Evolutionary conservation across 2,888 invertebrate genomes (phyloP).

Genomic region (Drosophila basisetae): DNA sequence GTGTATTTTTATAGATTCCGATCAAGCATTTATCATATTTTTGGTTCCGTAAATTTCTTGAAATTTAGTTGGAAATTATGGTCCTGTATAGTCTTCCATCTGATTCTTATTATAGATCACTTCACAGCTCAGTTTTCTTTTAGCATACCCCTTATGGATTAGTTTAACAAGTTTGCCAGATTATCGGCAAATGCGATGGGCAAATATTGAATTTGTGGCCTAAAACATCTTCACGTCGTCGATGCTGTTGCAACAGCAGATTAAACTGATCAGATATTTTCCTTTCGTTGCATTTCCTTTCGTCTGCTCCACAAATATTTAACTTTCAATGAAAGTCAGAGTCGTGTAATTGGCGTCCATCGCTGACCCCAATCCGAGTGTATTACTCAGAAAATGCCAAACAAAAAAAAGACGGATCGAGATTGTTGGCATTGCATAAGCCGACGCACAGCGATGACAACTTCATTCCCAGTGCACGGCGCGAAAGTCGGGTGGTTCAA

Average conservation of each 20-base stretch:
- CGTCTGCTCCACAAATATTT: constrained; percentile 75
- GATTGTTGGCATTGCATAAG: constrained; percentile 74
- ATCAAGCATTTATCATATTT: neutral
- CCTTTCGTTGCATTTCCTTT: constrained; percentile 77
- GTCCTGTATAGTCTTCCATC: neutral
- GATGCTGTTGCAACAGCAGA: neutral
- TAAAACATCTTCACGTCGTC: constrained; percentile 18
- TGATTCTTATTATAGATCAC: neutral
- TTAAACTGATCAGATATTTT: constrained; percentile 47
- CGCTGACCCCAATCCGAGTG: constrained; percentile 67
- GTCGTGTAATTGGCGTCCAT: constrained; percentile 56
- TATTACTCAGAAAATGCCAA: constrained; percentile 56
- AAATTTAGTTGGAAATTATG: neutral
- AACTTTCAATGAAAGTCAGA: constrained; percentile 77
- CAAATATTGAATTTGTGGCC: constrained; percentile 64
- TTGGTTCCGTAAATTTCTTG: neutral
- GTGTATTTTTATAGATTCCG: neutral
- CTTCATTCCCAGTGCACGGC: constrained; percentile 58
- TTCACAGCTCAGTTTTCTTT: neutral
- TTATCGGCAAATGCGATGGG: constrained; percentile 33
- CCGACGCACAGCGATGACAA: constrained; percentile 38
- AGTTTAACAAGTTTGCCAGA: neutral
- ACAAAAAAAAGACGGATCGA: constrained; percentile 57
- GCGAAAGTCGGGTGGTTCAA: constrained; percentile 48
- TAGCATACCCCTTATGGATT: neutral